Percentiles rank a stretch among this genome's conserved stretches.
Conservation (phyloP, 2,797 vertebrate species). For the Coranthus polyacanthus region DNA sequence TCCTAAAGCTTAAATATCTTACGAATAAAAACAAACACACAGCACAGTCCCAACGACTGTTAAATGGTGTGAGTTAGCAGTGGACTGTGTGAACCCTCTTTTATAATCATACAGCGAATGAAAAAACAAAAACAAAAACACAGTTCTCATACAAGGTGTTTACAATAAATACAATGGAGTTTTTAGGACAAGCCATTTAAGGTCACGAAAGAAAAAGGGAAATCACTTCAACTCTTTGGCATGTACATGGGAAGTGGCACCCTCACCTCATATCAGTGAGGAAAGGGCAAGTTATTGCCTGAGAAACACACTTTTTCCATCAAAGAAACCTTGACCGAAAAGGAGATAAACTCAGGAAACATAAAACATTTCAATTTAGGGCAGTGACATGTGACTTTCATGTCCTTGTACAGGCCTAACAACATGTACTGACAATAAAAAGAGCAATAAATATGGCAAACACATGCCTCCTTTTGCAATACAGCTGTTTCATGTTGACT, state of each 20-base stretch:
- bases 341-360: neutral
- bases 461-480: slow-evolving; percentile 22
- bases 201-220: slow-evolving; percentile 64
- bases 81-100: slow-evolving; percentile 6
- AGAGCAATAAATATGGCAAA: slow-evolving; percentile 44
- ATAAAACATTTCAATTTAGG: neutral
- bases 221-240: slow-evolving; percentile 76
- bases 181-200: slow-evolving; percentile 45
- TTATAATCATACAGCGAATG: neutral
- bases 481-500: slow-evolving; percentile 18
- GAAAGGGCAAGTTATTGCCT: slow-evolving; percentile 2
- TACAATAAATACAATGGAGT: neutral
- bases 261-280: slow-evolving; percentile 43
- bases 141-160: neutral
- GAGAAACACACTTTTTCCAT: slow-evolving; percentile 7
- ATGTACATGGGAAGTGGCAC: slow-evolving; percentile 72
- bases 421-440: slow-evolving; percentile 25
- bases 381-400: slow-evolving; percentile 10
- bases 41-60: slow-evolving; percentile 21
- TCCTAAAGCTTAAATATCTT: slow-evolving; percentile 12
- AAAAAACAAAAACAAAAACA: neutral
- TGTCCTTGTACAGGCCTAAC: slow-evolving; percentile 16
- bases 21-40: slow-evolving; percentile 5
- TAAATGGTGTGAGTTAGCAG: slow-evolving; percentile 5
- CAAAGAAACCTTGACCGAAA: slow-evolving; percentile 13